Conservation (phyloP, 2,113 vertebrate genomes). For the Thryonomys swinderianus region DNA sequence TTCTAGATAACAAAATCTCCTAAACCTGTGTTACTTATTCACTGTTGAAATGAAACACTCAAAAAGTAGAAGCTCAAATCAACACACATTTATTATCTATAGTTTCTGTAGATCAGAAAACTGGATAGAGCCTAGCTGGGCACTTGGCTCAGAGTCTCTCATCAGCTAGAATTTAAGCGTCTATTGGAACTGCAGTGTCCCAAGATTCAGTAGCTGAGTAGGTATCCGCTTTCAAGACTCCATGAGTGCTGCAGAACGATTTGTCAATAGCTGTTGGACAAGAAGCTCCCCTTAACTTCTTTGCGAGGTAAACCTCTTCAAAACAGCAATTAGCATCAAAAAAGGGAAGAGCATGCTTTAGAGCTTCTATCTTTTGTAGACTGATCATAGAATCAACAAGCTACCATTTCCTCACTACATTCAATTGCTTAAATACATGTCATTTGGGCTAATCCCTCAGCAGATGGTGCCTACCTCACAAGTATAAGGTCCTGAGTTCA, state of each 20-base stretch:
- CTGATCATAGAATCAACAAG: neutral
- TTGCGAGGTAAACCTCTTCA: neutral
- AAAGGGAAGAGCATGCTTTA: neutral
- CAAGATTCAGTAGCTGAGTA: neutral
- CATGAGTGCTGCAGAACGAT: neutral
- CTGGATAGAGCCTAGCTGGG: neutral
- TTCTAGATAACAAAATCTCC: neutral
- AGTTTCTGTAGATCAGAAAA: neutral
- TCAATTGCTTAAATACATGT: neutral
- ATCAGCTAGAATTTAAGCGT: too few relatives aligned
- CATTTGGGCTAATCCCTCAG: neutral
- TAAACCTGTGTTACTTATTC: neutral
- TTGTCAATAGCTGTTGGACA: neutral
- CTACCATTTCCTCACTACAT: neutral
- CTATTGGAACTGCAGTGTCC: neutral
- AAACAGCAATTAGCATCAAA: neutral
- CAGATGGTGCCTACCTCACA: too few relatives aligned
- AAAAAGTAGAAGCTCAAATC: neutral
- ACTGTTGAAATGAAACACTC: neutral
- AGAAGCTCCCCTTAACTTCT: neutral
- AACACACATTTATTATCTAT: neutral
- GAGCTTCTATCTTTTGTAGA: neutral
- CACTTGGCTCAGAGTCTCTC: neutral
- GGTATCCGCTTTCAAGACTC: neutral
- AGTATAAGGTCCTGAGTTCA: too few relatives aligned